phyloP scores from a whole-genome alignment of 2,888 invertebrate species.

The Drosophila demipolita region DNA sequence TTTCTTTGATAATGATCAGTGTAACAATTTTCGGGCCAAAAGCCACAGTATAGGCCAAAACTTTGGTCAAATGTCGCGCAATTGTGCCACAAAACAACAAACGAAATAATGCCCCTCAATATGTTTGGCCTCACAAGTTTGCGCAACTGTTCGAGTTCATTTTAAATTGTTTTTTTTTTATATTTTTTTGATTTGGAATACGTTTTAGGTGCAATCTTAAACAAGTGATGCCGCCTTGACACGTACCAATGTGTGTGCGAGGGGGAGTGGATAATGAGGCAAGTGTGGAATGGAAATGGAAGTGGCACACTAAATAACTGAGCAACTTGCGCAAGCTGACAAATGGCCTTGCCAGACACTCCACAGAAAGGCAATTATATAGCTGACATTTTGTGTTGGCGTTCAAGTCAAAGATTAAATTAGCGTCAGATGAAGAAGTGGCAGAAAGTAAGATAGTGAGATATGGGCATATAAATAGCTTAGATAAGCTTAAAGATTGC shows the following conservation, averaged over 20 bases:
- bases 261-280: slow-evolving; percentile 24
- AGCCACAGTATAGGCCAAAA: slow-evolving; percentile 29
- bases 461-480: not conserved
- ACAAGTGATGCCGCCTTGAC: slow-evolving; percentile 60
- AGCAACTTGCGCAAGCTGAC: slow-evolving; percentile 45
- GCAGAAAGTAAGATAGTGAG: not conserved
- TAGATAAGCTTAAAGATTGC: not conserved
- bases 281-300: slow-evolving; percentile 41
- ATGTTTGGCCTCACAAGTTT: slow-evolving; percentile 54
- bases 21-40: slow-evolving; percentile 33
- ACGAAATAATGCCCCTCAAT: slow-evolving; percentile 34
- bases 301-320: slow-evolving; percentile 40
- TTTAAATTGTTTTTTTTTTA: not conserved
- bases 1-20: slow-evolving; percentile 40
- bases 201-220: slow-evolving; percentile 55
- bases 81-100: slow-evolving; percentile 16
- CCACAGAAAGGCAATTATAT: slow-evolving; percentile 22
- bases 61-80: slow-evolving; percentile 46
- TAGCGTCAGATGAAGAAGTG: not conserved
- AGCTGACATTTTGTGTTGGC: slow-evolving; percentile 34
- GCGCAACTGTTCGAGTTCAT: slow-evolving; percentile 50
- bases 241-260: slow-evolving; percentile 49
- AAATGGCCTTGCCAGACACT: slow-evolving; percentile 41
- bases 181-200: slow-evolving; percentile 18
- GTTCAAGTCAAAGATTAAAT: slow-evolving; percentile 7